phyloP scores from a whole-genome alignment of 2,797 vertebrate genomes.

The Emys orbicularis region DNA sequence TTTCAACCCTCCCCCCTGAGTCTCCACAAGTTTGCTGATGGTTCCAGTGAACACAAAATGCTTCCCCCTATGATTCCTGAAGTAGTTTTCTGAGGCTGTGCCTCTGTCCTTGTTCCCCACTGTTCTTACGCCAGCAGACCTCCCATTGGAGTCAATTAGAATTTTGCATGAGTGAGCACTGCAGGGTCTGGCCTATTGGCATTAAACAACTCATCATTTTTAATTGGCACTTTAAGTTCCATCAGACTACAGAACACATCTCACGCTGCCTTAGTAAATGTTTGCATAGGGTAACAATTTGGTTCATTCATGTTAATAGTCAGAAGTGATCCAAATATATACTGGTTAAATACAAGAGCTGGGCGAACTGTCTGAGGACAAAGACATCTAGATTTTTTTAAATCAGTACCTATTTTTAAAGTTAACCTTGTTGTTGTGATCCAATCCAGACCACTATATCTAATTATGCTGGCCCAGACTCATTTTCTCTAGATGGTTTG shows the following conservation, averaged over 20 bases:
- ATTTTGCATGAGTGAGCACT: conserved; percentile 70
- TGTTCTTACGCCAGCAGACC: conserved; percentile 26
- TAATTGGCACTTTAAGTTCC: conserved; percentile 79
- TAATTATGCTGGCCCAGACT: conserved; percentile 6
- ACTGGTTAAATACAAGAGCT: conserved; percentile 44
- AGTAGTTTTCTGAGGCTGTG: neutral
- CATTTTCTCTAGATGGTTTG: conserved; percentile 38
- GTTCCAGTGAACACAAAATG: conserved; percentile 24
- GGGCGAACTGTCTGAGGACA: neutral
- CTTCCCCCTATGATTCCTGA: conserved; percentile 13
- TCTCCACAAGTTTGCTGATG: neutral
- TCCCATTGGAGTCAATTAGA: conserved; percentile 72
- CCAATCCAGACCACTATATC: neutral
- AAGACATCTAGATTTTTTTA: neutral
- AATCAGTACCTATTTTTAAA: conserved; percentile 45
- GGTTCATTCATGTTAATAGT: conserved; percentile 45
- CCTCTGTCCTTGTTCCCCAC: neutral
- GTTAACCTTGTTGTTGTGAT: neutral
- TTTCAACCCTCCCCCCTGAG: no score
- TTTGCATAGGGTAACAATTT: conserved; percentile 73
- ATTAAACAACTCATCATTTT: conserved; percentile 82
- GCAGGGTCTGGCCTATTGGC: conserved; percentile 62
- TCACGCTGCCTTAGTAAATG: conserved; percentile 66
- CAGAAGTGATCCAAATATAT: conserved; percentile 28
- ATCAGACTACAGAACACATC: conserved; percentile 55